These are phyloP conservation scores for Sebastiscus albofasciatus DNA, from an alignment of 2,797 vertebrate species.

Conservation along the genomic window DNA sequence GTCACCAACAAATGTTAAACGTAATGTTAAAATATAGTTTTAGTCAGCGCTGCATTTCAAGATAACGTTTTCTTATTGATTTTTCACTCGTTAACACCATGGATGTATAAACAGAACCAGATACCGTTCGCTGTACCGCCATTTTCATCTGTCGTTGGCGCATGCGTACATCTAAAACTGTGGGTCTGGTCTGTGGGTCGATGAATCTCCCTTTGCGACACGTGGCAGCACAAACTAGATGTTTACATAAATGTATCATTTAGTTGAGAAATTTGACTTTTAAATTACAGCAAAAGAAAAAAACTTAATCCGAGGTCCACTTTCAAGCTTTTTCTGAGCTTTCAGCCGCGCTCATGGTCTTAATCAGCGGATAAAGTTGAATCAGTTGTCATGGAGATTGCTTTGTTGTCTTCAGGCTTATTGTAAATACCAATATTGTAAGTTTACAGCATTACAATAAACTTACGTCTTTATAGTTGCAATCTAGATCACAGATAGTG, in stretches of 20 bases:
- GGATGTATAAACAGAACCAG: no score
- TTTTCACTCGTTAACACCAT: accelerated
- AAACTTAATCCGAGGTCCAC: no score
- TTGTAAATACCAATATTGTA: neutral
- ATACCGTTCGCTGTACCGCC: no score
- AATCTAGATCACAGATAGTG: neutral
- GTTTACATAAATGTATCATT: no score
- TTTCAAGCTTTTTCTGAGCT: neutral
- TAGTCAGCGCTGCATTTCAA: no score
- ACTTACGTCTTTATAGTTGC: neutral
- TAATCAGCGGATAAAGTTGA: neutral
- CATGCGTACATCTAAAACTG: no score
- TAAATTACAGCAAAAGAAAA: neutral
- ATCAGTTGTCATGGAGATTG: no score
- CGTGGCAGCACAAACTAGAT: neutral
- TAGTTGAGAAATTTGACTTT: neutral
- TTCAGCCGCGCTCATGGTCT: neutral
- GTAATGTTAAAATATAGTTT: no score
- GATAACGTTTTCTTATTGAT: no score
- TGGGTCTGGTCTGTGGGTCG: no score
- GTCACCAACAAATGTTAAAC: accelerated
- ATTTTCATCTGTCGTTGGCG: no score
- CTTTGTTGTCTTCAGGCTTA: neutral
- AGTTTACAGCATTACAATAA: neutral
- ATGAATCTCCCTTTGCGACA: no score